Conservation (phyloP, 2,888 invertebrate species). For the Metellina segmentata region DNA sequence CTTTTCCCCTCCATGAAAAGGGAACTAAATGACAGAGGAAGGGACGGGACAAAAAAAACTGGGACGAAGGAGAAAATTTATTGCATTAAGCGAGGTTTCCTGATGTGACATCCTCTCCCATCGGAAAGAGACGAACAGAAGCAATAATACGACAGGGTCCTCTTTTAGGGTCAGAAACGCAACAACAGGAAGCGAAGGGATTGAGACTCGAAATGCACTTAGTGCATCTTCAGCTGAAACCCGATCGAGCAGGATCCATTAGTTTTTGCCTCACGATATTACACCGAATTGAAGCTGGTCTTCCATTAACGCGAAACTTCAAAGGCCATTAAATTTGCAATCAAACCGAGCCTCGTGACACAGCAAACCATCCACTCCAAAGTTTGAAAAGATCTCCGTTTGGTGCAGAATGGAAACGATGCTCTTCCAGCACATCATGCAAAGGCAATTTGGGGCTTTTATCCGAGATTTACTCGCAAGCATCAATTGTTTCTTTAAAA, state of each 20-base stretch:
- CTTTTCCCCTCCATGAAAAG: too few species aligned
- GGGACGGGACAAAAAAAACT: neutral
- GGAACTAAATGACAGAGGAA: neutral
- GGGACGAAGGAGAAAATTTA: slow-evolving; percentile 20
- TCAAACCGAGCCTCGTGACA: neutral
- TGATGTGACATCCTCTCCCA: neutral
- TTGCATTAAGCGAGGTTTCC: neutral
- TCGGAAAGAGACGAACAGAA: neutral
- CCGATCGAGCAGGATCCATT: slow-evolving; percentile 23
- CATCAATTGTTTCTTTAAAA: too few species aligned
- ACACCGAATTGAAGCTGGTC: neutral
- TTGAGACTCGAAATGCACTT: slow-evolving; percentile 17
- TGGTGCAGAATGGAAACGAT: too few species aligned
- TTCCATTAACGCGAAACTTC: slow-evolving; percentile 25
- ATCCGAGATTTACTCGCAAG: too few species aligned
- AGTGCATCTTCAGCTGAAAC: slow-evolving; percentile 4
- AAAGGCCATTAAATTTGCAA: slow-evolving; percentile 7
- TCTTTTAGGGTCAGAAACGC: slow-evolving; percentile 45
- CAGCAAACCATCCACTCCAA: neutral
- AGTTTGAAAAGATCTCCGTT: neutral
- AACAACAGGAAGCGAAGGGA: slow-evolving; percentile 30
- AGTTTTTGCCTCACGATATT: neutral
- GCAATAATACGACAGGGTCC: slow-evolving; percentile 21
- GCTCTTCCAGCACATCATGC: too few species aligned
- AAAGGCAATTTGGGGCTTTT: too few species aligned